Evolutionary conservation across 1,140 invertebrate genomes (phyloP).

Genomic region (Heliconius hermathena): DNA sequence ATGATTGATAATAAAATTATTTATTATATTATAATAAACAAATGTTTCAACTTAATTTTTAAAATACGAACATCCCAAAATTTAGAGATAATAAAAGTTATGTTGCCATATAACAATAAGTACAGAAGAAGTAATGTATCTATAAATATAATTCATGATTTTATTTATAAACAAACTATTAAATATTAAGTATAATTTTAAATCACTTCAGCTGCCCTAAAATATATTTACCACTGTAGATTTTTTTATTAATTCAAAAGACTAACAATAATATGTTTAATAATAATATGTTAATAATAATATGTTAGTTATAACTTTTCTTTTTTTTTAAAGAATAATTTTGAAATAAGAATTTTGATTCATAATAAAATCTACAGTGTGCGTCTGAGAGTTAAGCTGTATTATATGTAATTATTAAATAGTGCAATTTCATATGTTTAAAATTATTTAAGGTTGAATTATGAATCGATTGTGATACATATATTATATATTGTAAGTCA

Average conservation of each 20-base stretch:
- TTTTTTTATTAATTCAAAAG: not conserved
- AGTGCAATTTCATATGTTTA: constrained; percentile 62
- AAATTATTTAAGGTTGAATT: constrained; percentile 50
- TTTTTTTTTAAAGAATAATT: not conserved
- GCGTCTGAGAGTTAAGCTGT: not conserved
- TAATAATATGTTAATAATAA: not conserved
- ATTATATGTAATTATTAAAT: constrained; percentile 24
- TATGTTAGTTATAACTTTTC: not conserved
- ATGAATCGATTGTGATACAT: constrained; percentile 75
- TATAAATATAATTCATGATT: not conserved
- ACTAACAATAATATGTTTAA: not conserved
- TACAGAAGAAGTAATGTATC: not conserved
- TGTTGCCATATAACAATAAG: not conserved
- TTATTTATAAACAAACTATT: not conserved
- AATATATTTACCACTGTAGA: not conserved
- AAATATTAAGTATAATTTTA: not conserved
- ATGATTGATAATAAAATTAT: too few species aligned
- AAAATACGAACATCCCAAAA: too few species aligned
- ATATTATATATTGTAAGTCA: constrained; percentile 20
- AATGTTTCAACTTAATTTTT: too few species aligned
- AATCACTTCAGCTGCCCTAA: not conserved
- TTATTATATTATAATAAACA: too few species aligned
- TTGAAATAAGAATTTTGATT: not conserved
- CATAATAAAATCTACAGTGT: not conserved
- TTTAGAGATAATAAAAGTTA: not conserved